A percentile compares a stretch with the other conserved stretches of the same genome.
Conservation (phyloP, 2,113 vertebrate genomes). For the Paedocypris sp. region DNA sequence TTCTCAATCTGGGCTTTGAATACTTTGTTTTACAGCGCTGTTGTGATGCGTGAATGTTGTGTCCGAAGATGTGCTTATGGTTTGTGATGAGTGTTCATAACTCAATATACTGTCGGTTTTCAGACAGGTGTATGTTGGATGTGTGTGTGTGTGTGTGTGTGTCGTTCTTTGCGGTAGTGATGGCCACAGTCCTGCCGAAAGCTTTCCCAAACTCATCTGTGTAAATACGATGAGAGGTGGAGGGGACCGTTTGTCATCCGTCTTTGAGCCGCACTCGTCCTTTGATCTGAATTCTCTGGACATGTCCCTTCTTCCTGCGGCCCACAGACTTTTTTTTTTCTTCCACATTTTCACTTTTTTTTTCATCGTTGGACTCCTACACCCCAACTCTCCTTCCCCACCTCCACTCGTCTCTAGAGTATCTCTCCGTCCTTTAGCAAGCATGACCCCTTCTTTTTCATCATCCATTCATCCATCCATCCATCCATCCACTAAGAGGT, state of each 20-base stretch:
- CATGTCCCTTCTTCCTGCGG: constrained; percentile 47
- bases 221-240: constrained; percentile 51
- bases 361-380: constrained; percentile 48
- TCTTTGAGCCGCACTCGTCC: constrained; percentile 53
- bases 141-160: background rate
- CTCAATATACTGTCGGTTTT: constrained; percentile 19
- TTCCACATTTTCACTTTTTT: constrained; percentile 53
- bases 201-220: constrained; percentile 53
- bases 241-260: constrained; percentile 50
- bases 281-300: constrained; percentile 66
- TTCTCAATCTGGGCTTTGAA: too few species aligned
- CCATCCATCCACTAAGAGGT: background rate
- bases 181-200: constrained; percentile 30
- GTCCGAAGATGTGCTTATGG: background rate
- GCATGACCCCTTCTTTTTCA: constrained; percentile 30
- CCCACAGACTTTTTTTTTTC: constrained; percentile 49
- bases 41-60: too few species aligned
- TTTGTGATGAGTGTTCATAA: background rate
- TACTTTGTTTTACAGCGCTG: too few species aligned
- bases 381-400: too few species aligned
- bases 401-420: constrained; percentile 9
- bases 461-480: background rate
- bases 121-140: constrained; percentile 17
- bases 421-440: background rate
- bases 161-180: constrained; percentile 44